A percentile compares a stretch with the other conserved stretches of the same genome.
These are phyloP conservation scores for Xanthia icteritia DNA, from an alignment of 2,888 invertebrate species.

Conservation along the genomic window DNA sequence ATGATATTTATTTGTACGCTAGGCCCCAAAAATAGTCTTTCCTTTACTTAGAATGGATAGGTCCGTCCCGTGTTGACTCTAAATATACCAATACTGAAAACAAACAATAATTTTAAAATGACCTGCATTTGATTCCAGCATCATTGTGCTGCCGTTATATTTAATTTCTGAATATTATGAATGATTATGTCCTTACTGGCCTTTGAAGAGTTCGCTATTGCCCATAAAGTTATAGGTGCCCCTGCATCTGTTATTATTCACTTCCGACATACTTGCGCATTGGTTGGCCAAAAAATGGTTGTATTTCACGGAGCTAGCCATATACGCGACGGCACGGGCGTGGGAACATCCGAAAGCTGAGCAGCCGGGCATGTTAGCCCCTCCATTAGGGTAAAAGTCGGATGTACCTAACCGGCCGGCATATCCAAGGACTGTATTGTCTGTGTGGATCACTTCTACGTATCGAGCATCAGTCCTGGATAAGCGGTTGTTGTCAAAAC, in stretches of 20 bases:
- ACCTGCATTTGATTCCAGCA: neutral
- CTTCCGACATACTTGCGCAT: constrained; percentile 71
- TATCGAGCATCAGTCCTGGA: constrained; percentile 75
- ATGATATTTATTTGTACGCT: neutral
- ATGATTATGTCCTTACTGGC: constrained; percentile 8
- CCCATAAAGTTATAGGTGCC: constrained; percentile 29
- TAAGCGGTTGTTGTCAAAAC: constrained; percentile 70
- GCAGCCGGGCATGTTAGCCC: constrained; percentile 81
- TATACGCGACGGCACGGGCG: constrained; percentile 73
- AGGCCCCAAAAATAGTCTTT: neutral
- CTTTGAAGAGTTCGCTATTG: constrained; percentile 22
- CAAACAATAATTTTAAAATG: neutral
- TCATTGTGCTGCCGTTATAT: neutral
- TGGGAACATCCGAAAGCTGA: constrained; percentile 76
- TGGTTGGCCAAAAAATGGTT: constrained; percentile 76
- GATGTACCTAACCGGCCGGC: constrained; percentile 76
- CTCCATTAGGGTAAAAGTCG: constrained; percentile 83
- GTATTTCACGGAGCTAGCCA: constrained; percentile 77
- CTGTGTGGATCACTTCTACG: constrained; percentile 85
- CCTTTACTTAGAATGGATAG: constrained; percentile 29
- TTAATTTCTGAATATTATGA: neutral
- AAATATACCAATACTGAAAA: constrained; percentile 48
- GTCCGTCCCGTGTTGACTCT: constrained; percentile 38
- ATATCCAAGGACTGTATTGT: constrained; percentile 74
- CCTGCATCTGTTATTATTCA: constrained; percentile 70